Evolutionary conservation across 2,797 vertebrate genomes (phyloP), one percentile per base, ranked within the genome.

Genomic region (Petrocephalus schoutedeni): DNA sequence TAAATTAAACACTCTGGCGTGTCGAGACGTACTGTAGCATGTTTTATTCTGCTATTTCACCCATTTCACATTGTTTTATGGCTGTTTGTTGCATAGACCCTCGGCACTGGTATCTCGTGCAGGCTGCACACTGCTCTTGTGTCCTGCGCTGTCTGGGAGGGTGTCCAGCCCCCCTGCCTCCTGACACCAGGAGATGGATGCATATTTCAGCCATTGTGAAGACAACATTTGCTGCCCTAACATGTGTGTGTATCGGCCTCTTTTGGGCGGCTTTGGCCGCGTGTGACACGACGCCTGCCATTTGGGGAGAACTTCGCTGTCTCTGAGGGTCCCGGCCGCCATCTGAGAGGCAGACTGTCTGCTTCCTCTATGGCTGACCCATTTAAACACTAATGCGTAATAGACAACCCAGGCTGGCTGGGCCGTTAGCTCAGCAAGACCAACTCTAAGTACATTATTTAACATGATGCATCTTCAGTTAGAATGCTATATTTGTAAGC

Each of bases 351-450:
- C 92, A 89, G 92, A 89, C 89, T 89, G 93, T 94, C 93, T 94
- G 91, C 91, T 89, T 93, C 94, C 88, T 89, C 90, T 6, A 87
- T 91, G 91, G 87, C 90, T 92, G 95, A 96, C 95, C 95, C 92
- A 96, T 94, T 95, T 96, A 92, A 90, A 91, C 89, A 85, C 88
- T 88, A 92, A 89, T 56, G 77, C 92, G 94, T 93, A 89, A 93
- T 94, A 94, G 91, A 91, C 92, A 89, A 59, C 89, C 23, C 3
- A n/a, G n/a, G 5, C n/a, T n/a, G n/a, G n/a, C 49, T 83, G 49
- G 80, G 49, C 6, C 16, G 53, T 87, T 64, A 28, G 28, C 86
- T 23, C 86, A 5, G 28, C 41, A 12, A 45, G 28, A 59, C 41
- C 59, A 87, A 51, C 7, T 7, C 36, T 64, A 67, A 87, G 41